Evolutionary conservation across 2,113 vertebrate genomes (phyloP), one percentile per base, ranked within the genome.

Genomic region (Cyprinodon tularosa): DNA sequence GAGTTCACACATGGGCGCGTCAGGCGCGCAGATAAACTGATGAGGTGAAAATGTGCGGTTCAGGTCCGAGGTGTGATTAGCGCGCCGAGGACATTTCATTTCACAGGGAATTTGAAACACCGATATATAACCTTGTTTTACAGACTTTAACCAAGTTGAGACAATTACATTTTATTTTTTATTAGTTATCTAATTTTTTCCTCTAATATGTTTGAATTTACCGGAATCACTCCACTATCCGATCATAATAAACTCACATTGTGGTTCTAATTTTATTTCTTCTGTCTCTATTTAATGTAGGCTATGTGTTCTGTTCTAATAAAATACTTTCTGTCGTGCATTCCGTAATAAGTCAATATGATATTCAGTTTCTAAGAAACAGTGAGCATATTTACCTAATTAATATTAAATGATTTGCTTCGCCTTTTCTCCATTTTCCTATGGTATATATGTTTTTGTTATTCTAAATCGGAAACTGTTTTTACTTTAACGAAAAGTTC

Each of bases 1-100:
- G 14, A 72, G 12, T 84, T 78, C 75, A 75, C 76, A 82, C 86
- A 63, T 71, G 76, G 76, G 78, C 17, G 50, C 50, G 50, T n/a
- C 17, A 57, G 50, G 50, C 50, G 5, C 2, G 8, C 76, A 68
- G 84, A 83, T 80, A 82, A 29, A 72, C 22, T 66, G 67, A 80
- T 73, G 83, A 74, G 67, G 40, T 70, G 71, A 59, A 66, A 74
- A 64, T 71, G 84, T 70, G 70, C 72, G 8, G 64, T 64, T 44
- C 12, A 69, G 77, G 78, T 69, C 36, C 22, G 74, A 22, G n/a
- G 39, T 36, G 14, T 87, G 83, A 86, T 82, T 68, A 82, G 20
- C 4, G 42, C 42, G 42, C 42, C 20, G 20, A 57, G 8, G 50
- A n/a, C 17, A 20, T n/a, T 3, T 57, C 2, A 57, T n/a, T 57